A percentile compares a stretch with the other conserved stretches of the same genome.
These are phyloP conservation scores for Sylvietta virens DNA, from an alignment of 2,113 vertebrate genomes.

Conservation along the genomic window DNA sequence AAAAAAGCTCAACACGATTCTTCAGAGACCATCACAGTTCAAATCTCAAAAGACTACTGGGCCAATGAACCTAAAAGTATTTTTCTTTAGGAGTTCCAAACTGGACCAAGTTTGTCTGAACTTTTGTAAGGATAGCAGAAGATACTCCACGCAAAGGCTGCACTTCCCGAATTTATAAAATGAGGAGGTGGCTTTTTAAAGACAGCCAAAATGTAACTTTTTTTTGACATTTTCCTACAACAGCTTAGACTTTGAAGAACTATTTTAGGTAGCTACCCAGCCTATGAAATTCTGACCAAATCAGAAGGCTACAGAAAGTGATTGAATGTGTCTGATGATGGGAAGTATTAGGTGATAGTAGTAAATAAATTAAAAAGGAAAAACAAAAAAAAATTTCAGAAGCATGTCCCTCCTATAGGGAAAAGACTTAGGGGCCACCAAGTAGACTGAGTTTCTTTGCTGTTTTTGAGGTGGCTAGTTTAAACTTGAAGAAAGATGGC, in stretches of 20 bases:
- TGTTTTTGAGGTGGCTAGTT: neutral
- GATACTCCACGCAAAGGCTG: neutral
- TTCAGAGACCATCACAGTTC: neutral
- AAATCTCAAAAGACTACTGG: neutral
- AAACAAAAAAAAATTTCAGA: neutral
- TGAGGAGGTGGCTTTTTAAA: neutral
- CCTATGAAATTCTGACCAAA: neutral
- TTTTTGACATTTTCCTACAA: neutral
- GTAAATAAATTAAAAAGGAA: neutral
- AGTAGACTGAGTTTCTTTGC: neutral
- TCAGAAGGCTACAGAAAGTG: neutral
- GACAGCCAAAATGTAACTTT: fast-evolving
- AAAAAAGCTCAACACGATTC: neutral
- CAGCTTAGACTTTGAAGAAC: neutral
- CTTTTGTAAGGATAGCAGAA: neutral
- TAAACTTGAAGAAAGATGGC: neutral
- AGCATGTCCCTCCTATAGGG: neutral
- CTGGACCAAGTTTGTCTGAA: neutral
- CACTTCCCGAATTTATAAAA: neutral
- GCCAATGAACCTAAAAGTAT: neutral
- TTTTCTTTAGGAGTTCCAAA: neutral
- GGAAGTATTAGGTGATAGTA: neutral
- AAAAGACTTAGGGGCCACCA: neutral
- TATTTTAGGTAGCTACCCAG: neutral
- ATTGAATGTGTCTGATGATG: neutral